phyloP scores from a whole-genome alignment of 2,113 vertebrate species.

The Microtus richardsoni region DNA sequence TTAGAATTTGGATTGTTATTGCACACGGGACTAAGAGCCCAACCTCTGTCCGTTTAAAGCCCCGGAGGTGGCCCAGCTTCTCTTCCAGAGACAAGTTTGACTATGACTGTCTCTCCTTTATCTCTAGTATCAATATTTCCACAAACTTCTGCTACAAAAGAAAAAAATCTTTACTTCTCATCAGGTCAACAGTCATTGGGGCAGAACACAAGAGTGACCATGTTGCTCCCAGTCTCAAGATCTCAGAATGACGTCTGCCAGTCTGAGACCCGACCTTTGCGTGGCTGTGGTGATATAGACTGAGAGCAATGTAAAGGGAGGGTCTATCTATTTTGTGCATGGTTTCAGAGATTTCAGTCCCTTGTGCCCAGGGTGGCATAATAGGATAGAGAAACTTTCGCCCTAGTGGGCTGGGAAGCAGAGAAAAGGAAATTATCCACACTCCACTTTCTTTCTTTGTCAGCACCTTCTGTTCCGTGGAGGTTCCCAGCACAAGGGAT shows the following conservation, averaged over 20 bases:
- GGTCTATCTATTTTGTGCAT: neutral
- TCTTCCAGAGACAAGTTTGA: neutral
- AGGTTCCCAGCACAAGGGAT: neutral
- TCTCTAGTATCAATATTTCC: neutral
- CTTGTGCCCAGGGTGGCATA: neutral
- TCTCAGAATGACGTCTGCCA: conserved; percentile 51
- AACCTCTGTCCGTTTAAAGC: neutral
- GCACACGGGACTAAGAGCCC: too few species aligned
- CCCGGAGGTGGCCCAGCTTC: fast-evolving
- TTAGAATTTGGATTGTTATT: neutral
- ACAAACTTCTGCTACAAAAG: neutral
- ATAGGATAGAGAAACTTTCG: neutral
- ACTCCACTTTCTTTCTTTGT: neutral
- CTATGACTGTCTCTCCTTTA: neutral
- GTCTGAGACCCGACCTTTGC: conserved; percentile 55
- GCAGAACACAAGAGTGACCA: neutral
- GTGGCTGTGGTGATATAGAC: too few species aligned
- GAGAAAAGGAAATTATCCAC: neutral
- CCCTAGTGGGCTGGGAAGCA: neutral
- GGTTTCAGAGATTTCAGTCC: neutral
- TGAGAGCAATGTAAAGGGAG: neutral
- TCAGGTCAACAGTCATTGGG: neutral
- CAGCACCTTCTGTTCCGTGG: neutral
- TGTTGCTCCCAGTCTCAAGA: neutral
- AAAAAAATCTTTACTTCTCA: neutral